Evolutionary conservation across 2,797 vertebrate genomes (phyloP), one percentile per base, ranked within the genome.

Genomic region (Alectoris magna): DNA sequence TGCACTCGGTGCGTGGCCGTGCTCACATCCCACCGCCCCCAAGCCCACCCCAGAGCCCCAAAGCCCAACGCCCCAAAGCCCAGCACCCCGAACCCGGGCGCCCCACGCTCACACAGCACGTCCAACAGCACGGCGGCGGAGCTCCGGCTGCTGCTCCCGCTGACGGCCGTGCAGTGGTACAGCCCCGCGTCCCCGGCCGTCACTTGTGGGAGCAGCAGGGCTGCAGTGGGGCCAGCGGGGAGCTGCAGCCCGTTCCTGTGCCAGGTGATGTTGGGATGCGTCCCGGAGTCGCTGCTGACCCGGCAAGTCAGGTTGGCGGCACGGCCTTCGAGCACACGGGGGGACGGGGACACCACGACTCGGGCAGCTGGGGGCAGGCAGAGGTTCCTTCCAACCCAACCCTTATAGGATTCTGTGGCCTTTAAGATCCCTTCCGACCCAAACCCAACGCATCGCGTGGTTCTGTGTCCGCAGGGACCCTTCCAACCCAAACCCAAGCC

Each of bases 101-200:
- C 8, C 31, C 10, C 4, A 0, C 53, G 97, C 98, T 9, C 93
- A 98, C 98, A 98, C 36, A 96, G 82, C 56, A 98, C 97, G 0
- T 89, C 96, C 73, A 98, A 95, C 24, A 89, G 13, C 21, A 97
- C 3, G 0, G 87, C 13, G 0, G 91, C 15, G 0, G 98, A 98
- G 51, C 64, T 96, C 22, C 93, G 93, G 91, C 91, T 79, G 21
- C 16, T 6, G 0, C 85, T 6, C 0, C 15, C 36, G 0, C 64
- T 21, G 41, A 90, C 59, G n/a, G 92, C 96, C 34, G 5, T 84
- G 38, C 97, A 98, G 69, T n/a, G 83, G 73, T 98, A 98, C 68
- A 97, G 96, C 22, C 97, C 97, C 0, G 96, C 34, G 2, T 97
- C 83, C 0, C 49, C 8, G 11, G 91, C 86, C 64, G 73, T 34